Conservation (phyloP, 2,113 vertebrate genomes). For the Anser cygnoides region DNA sequence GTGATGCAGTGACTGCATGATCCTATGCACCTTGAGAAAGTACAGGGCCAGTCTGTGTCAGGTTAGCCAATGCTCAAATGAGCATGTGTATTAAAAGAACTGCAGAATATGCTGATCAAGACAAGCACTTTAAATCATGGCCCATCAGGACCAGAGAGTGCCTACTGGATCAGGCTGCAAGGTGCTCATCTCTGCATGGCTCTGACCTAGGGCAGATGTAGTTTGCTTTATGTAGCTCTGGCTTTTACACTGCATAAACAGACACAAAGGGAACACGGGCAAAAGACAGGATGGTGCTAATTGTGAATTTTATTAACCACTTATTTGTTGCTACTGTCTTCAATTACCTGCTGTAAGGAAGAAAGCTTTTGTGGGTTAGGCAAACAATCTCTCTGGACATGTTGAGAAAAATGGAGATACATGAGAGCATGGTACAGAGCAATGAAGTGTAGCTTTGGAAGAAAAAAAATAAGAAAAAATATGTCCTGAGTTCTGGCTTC, state of each 20-base stretch:
- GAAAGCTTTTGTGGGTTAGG: fast-evolving
- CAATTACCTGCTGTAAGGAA: neutral
- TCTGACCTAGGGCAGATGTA: neutral
- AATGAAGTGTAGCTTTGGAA: neutral
- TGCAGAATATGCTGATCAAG: fast-evolving
- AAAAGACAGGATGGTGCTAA: neutral
- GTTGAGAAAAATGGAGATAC: neutral
- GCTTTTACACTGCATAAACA: neutral
- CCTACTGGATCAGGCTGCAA: fast-evolving
- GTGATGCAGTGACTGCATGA: fast-evolving
- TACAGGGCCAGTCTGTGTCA: fast-evolving
- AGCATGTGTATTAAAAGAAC: neutral
- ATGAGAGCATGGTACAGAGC: neutral
- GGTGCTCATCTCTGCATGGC: neutral
- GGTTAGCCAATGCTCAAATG: neutral
- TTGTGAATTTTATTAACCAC: neutral
- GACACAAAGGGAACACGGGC: neutral
- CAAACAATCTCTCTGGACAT: neutral
- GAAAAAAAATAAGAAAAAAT: neutral
- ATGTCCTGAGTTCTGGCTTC: neutral
- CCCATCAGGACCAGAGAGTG: neutral
- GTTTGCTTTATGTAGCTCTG: neutral
- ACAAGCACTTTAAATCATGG: fast-evolving
- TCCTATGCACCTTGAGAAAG: fast-evolving
- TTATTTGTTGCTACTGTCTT: neutral